Evolutionary conservation across 2,888 invertebrate genomes (phyloP).

Genomic region (Orthosia gracilis): DNA sequence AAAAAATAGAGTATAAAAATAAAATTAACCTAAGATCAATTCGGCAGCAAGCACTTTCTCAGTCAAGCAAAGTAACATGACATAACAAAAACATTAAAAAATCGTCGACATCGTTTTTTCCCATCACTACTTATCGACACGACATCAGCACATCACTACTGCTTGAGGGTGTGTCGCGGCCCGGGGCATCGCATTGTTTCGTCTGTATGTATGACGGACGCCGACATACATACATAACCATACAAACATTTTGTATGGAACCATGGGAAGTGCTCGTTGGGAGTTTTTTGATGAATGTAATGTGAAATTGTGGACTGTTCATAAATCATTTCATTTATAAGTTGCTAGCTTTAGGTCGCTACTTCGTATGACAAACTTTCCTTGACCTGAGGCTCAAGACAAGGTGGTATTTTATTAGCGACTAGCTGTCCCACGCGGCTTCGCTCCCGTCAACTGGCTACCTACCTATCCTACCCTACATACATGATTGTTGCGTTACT

Average conservation of each 20-base stretch:
- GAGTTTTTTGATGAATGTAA: constrained; percentile 60
- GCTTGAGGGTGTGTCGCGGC: constrained; percentile 87
- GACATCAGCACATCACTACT: constrained; percentile 76
- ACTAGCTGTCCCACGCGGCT: no score
- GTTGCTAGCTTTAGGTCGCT: neutral
- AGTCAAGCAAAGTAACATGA: neutral
- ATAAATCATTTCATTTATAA: constrained; percentile 42
- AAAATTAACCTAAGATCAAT: neutral
- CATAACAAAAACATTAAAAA: neutral
- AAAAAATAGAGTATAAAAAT: no score
- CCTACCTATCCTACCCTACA: no score
- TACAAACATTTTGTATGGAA: constrained; percentile 66
- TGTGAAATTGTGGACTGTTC: constrained; percentile 37
- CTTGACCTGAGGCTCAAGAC: no score
- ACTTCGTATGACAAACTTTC: neutral
- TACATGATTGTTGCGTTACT: no score
- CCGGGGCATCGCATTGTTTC: constrained; percentile 88
- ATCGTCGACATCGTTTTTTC: neutral
- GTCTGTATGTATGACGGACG: constrained; percentile 87
- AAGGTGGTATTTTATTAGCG: no score
- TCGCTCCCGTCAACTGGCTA: no score
- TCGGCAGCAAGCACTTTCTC: neutral
- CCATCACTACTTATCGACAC: constrained; percentile 69
- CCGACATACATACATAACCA: constrained; percentile 71
- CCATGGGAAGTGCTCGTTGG: constrained; percentile 78